Base-by-base conservation (phyloP, 2,888 invertebrate species). In the Sinohyriopsis cumingii region DNA sequence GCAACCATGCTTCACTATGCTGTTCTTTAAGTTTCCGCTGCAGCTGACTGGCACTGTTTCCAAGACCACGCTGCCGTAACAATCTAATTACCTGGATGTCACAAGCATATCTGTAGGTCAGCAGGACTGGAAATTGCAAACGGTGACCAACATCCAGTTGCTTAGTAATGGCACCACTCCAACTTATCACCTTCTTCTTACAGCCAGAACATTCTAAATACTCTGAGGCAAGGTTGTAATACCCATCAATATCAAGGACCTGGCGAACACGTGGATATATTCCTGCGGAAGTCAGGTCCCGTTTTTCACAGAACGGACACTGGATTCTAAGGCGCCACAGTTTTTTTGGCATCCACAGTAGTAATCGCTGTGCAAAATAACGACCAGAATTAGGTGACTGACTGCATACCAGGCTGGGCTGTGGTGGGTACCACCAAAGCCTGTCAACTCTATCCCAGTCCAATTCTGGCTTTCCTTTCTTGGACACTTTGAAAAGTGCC, bases 361-460 rank as follows among this genome's bases (percentile, higher is more conserved):
- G 67, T 55, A 79, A 55, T 12, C 64, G 70, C 20, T 66, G 72
- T 5, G 73, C 68, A 69, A 80, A 80, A 55, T 75, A 80, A 18
- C 69, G 53, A 65, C 74, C 72, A 54, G 70, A 33, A 20, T 63
- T n/a, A 4, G 77, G 74, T 22, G 54, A 19, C 6, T 61, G 54
- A 59, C 45, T 66, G 54, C 20, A n/a, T 19, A 45, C 55, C 5
- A 72, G n/a, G 19, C 69, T 25, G 19, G 78, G 75, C 63, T 73
- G 73, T 19, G 80, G 80, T 20, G 80, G 78, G 62, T 78, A 67
- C 66, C 63, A 75, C 80, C 78, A 80, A 24, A 77, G 60, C 65
- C 62, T 45, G 55, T 59, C 53, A 1, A 73, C 25, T 6, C 63
- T 54, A 22, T 33, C 45, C 6, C 45, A 33, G 24, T 67, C 65